phyloP scores from a whole-genome alignment of 2,888 invertebrate genomes.

The Lasioglossum figueresi region DNA sequence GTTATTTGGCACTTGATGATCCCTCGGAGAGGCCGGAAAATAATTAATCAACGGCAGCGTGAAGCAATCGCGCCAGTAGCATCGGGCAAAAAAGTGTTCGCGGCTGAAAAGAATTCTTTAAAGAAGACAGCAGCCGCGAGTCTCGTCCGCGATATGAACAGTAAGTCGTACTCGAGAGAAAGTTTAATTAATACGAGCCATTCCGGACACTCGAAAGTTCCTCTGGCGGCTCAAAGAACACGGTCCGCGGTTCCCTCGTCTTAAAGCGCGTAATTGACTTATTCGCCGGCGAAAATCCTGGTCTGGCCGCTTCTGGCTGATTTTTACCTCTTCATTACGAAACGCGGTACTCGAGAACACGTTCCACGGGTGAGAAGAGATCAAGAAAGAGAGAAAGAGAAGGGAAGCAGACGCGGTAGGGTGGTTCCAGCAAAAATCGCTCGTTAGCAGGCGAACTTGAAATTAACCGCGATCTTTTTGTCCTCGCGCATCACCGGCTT shows the following conservation, averaged over 20 bases:
- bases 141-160: background rate
- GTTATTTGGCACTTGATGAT: background rate
- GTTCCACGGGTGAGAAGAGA: constrained; percentile 14
- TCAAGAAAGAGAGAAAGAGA: background rate
- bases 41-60: background rate
- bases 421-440: constrained; percentile 59
- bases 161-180: background rate
- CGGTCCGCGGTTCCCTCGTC: constrained; percentile 21
- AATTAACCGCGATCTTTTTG: constrained; percentile 54
- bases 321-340: constrained; percentile 42
- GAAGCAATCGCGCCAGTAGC: background rate
- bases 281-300: constrained; percentile 41
- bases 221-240: constrained; percentile 10
- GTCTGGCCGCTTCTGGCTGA: constrained; percentile 37
- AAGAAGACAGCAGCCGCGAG: constrained; percentile 1
- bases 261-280: constrained; percentile 54
- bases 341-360: constrained; percentile 30
- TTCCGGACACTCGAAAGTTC: constrained; percentile 11
- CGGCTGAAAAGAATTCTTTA: background rate
- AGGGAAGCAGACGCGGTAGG: background rate
- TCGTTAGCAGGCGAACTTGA: constrained; percentile 62
- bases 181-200: constrained; percentile 18
- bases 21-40: background rate
- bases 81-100: background rate
- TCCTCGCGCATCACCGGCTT: constrained; percentile 41